These are phyloP conservation scores for Bombyx huttoni DNA, from an alignment of 2,888 invertebrate genomes.

Conservation along the genomic window DNA sequence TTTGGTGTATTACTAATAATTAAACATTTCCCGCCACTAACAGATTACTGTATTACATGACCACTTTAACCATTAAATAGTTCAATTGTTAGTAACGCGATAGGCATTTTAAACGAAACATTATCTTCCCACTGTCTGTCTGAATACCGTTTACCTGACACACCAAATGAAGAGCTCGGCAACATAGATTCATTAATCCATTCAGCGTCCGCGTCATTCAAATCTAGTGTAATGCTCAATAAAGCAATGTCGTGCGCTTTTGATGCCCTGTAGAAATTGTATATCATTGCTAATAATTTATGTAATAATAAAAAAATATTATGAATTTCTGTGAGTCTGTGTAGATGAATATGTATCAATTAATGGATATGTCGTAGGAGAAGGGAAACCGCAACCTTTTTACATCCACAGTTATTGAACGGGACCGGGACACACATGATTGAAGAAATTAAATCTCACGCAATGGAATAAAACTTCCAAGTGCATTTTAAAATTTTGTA, in stretches of 20 bases:
- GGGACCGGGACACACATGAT: too few relatives aligned
- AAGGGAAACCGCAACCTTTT: too few relatives aligned
- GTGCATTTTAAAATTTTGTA: too few relatives aligned
- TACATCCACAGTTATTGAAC: too few relatives aligned
- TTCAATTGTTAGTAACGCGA: neutral
- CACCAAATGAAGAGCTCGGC: conserved; percentile 46
- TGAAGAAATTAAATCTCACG: too few relatives aligned
- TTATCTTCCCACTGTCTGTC: conserved; percentile 1
- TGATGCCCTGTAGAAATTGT: conserved; percentile 25
- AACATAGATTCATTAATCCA: conserved; percentile 31
- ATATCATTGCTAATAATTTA: neutral
- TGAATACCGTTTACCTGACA: conserved; percentile 35
- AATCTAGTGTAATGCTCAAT: conserved; percentile 30
- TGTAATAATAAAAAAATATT: neutral
- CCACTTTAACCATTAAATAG: neutral
- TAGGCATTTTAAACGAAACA: neutral
- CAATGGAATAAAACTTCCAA: too few relatives aligned
- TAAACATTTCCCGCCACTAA: neutral
- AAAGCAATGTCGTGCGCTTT: conserved; percentile 57
- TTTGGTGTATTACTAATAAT: too few relatives aligned
- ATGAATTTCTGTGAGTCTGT: neutral
- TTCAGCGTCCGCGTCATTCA: conserved; percentile 19
- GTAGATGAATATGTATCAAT: too few relatives aligned
- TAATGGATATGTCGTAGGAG: too few relatives aligned
- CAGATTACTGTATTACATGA: neutral